Percentiles rank a stretch among this genome's conserved stretches.
phyloP scores from a whole-genome alignment of 2,888 invertebrate species.

The Pseudoips prasinana region DNA sequence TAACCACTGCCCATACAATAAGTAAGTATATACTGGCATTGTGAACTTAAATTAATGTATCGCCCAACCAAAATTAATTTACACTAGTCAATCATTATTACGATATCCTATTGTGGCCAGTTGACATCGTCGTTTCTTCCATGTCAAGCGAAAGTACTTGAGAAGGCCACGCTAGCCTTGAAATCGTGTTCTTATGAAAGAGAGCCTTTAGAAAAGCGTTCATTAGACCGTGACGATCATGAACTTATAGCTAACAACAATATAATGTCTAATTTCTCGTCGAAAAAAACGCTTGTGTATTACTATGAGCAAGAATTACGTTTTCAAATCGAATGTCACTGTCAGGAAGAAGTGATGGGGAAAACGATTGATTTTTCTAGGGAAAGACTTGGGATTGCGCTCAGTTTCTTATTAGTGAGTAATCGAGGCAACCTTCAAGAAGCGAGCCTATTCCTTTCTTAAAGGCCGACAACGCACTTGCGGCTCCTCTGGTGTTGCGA shows the following conservation, averaged over 20 bases:
- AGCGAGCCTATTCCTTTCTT: too few species aligned
- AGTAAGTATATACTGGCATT: too few species aligned
- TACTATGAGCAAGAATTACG: background rate
- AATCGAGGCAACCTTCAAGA: too few species aligned
- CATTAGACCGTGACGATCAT: conserved; percentile 68
- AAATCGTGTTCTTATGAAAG: conserved; percentile 63
- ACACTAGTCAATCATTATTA: too few species aligned
- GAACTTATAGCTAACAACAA: conserved; percentile 59
- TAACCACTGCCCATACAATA: too few species aligned
- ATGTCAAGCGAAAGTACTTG: conserved; percentile 43
- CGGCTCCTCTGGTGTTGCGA: too few species aligned
- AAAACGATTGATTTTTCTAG: too few species aligned
- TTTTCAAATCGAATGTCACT: background rate
- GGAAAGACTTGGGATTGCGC: too few species aligned
- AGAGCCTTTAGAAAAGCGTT: conserved; percentile 67
- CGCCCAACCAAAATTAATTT: too few species aligned
- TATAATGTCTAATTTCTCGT: conserved; percentile 24
- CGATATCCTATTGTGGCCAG: conserved; percentile 6
- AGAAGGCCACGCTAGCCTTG: conserved; percentile 64
- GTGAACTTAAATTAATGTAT: too few species aligned
- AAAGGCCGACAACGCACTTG: too few species aligned
- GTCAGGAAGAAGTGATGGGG: background rate
- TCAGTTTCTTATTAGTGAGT: too few species aligned
- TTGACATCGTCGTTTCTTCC: conserved; percentile 16
- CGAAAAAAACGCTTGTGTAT: conserved; percentile 25